Percentiles rank a stretch among this genome's conserved stretches.
These are phyloP conservation scores for Corynorhinus townsendii DNA, from an alignment of 2,113 vertebrate species.

Conservation along the genomic window DNA sequence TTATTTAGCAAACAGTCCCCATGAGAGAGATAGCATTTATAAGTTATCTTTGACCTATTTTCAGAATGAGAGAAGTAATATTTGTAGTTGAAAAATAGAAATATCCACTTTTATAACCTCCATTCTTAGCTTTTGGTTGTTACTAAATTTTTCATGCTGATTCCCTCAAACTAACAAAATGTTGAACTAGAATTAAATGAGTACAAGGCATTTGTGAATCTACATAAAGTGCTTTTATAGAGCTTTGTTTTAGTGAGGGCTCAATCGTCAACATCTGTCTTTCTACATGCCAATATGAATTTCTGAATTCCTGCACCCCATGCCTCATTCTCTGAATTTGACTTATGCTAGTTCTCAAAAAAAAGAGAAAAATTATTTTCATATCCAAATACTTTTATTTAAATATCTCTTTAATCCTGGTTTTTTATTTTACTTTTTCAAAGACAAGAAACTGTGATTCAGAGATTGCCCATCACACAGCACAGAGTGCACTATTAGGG, in stretches of 20 bases:
- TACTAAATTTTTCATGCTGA: neutral
- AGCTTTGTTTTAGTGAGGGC: neutral
- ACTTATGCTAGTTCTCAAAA: neutral
- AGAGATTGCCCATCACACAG: neutral
- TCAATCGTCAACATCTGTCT: neutral
- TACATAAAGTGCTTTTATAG: neutral
- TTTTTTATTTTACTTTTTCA: constrained; percentile 15
- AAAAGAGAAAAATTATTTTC: neutral
- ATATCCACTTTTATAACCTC: neutral
- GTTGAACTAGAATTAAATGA: neutral
- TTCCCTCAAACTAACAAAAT: neutral
- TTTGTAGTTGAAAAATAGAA: neutral
- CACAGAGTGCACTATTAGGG: neutral
- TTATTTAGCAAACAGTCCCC: neutral
- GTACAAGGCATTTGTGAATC: neutral
- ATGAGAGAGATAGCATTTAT: neutral
- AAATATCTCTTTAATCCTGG: neutral
- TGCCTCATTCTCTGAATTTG: neutral
- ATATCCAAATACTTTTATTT: neutral
- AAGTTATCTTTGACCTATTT: neutral
- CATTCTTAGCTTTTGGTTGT: neutral
- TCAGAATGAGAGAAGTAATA: constrained; percentile 28
- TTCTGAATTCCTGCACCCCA: neutral
- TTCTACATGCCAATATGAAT: neutral
- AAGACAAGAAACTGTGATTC: neutral